These are phyloP conservation scores for Bombus superbus DNA, from an alignment of 1,140 invertebrate genomes.

Conservation along the genomic window DNA sequence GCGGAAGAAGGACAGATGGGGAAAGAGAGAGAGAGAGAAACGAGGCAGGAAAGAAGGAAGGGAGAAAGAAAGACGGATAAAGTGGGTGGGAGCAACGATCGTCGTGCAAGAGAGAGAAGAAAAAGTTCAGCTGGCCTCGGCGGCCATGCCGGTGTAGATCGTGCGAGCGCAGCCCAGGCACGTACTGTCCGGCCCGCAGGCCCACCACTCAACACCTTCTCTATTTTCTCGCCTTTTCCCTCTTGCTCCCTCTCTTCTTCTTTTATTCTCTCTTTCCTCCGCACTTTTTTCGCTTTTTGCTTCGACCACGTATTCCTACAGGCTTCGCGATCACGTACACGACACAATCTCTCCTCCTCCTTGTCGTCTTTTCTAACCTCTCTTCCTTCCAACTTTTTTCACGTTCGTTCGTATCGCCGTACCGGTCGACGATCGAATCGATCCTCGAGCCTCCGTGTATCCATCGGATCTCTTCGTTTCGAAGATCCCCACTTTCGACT, in stretches of 20 bases:
- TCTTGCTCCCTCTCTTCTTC: slow-evolving; percentile 16
- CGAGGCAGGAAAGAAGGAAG: slow-evolving; percentile 31
- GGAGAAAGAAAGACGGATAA: slow-evolving; percentile 25
- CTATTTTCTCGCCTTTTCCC: slow-evolving; percentile 20
- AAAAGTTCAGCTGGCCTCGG: slow-evolving; percentile 78
- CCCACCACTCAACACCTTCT: slow-evolving; percentile 40
- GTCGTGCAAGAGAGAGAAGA: slow-evolving; percentile 50
- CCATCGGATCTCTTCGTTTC: slow-evolving; percentile 8
- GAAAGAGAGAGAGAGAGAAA: slow-evolving; percentile 16
- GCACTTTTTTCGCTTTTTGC: slow-evolving; percentile 26
- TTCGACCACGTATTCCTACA: slow-evolving; percentile 5
- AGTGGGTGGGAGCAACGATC: slow-evolving; percentile 46
- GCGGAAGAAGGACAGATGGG: neutral
- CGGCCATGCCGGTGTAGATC: slow-evolving; percentile 77
- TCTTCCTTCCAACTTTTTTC: slow-evolving; percentile 18
- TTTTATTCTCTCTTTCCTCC: slow-evolving; percentile 24
- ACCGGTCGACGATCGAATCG: slow-evolving; percentile 26
- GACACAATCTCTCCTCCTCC: slow-evolving; percentile 8
- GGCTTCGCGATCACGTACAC: slow-evolving; percentile 20
- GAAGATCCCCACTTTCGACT: neutral
- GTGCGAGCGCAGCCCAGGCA: slow-evolving; percentile 72
- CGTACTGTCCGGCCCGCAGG: slow-evolving; percentile 58
- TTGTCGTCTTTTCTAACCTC: slow-evolving; percentile 37
- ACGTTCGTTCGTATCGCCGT: slow-evolving; percentile 29
- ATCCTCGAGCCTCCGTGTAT: neutral